phyloP scores from a whole-genome alignment of 2,888 invertebrate genomes.

The Papilio elwesi region DNA sequence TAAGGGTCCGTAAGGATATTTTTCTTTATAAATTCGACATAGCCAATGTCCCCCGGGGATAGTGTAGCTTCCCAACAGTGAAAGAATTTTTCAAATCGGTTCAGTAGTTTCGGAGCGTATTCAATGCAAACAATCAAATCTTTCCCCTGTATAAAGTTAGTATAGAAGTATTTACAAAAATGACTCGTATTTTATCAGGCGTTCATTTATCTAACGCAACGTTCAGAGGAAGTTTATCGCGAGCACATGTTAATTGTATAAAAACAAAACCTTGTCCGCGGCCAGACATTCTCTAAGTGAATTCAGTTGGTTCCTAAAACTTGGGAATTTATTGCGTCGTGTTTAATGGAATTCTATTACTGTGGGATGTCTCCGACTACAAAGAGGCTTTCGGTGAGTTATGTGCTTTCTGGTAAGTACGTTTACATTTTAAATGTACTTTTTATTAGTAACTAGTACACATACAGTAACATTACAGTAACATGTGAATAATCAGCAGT shows the following conservation, averaged over 20 bases:
- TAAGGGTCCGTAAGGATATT: too few species aligned
- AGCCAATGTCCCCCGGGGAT: too few species aligned
- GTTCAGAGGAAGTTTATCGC: neutral
- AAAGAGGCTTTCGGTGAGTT: conserved; percentile 1
- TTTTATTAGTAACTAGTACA: too few species aligned
- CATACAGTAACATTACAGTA: too few species aligned
- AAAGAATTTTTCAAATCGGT: too few species aligned
- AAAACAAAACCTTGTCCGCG: neutral
- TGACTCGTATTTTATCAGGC: neutral
- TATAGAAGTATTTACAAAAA: neutral
- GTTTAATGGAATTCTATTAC: conserved; percentile 23
- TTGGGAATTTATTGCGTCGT: conserved; percentile 1
- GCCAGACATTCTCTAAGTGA: conserved; percentile 3
- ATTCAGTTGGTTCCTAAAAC: conserved; percentile 15
- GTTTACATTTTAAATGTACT: too few species aligned
- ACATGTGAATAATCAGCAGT: too few species aligned
- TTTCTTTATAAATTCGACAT: too few species aligned
- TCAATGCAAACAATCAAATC: too few species aligned
- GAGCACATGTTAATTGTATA: conserved; percentile 10
- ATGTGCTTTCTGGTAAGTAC: neutral
- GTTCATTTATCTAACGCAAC: neutral
- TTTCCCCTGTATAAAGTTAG: too few species aligned
- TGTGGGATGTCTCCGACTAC: neutral
- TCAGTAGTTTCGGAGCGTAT: too few species aligned
- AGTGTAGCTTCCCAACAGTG: too few species aligned